A percentile compares a stretch with the other conserved stretches of the same genome.
Conservation (phyloP, 2,888 invertebrate genomes). For the Tachystola acroxantha region DNA sequence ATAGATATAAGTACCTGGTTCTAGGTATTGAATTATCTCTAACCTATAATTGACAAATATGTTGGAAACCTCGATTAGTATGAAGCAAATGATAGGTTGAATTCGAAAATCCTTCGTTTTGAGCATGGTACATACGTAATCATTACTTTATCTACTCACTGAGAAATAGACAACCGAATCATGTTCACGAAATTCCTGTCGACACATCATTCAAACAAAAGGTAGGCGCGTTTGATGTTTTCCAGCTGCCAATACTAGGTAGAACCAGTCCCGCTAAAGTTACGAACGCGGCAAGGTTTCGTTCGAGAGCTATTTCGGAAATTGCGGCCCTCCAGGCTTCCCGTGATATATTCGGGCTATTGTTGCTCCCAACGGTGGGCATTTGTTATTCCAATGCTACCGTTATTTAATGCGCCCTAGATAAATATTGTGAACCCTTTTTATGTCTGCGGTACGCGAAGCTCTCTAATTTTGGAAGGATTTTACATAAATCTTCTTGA, state of each 20-base stretch:
- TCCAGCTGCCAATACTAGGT: conserved; percentile 4
- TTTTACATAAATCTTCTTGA: conserved; percentile 30
- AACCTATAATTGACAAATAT: too few species aligned
- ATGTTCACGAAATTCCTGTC: too few species aligned
- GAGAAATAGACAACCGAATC: too few species aligned
- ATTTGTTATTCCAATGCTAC: conserved; percentile 54
- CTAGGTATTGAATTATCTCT: too few species aligned
- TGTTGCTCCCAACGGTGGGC: conserved; percentile 41
- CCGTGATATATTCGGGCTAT: conserved; percentile 45
- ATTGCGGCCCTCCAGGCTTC: conserved; percentile 34
- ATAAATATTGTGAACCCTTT: conserved; percentile 56
- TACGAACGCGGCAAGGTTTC: conserved; percentile 1
- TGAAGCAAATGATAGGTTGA: too few species aligned
- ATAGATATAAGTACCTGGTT: too few species aligned
- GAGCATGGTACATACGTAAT: too few species aligned
- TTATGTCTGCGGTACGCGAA: conserved; percentile 29
- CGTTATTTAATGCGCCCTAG: conserved; percentile 50
- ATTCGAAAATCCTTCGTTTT: too few species aligned
- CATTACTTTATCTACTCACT: too few species aligned
- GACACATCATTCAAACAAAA: too few species aligned
- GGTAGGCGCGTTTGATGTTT: background rate
- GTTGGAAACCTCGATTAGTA: too few species aligned
- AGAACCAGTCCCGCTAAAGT: conserved; percentile 4
- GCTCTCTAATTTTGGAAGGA: conserved; percentile 37
- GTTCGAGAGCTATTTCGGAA: conserved; percentile 30